Percentiles rank a stretch among this genome's conserved stretches.
These are phyloP conservation scores for Rambutsinella grinnellia DNA, from an alignment of 2,888 invertebrate genomes.

Conservation along the genomic window DNA sequence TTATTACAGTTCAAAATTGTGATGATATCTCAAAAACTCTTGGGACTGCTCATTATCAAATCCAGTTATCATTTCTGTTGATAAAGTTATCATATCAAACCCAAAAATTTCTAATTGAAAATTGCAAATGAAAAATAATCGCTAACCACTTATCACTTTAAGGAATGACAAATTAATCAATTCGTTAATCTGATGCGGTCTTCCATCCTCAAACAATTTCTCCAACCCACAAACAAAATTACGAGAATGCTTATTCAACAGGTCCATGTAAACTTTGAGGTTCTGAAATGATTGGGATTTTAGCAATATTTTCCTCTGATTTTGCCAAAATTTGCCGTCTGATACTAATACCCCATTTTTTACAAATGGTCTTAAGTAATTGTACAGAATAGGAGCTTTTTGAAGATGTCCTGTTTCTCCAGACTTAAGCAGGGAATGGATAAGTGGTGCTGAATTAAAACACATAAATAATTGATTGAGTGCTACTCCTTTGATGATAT, in stretches of 20 bases:
- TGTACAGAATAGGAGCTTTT: not conserved
- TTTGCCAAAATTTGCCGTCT: constrained; percentile 10
- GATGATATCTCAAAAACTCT: not conserved
- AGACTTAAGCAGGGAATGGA: not conserved
- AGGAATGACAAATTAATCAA: not conserved
- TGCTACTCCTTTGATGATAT: no score
- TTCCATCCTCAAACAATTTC: not conserved
- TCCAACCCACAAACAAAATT: not conserved
- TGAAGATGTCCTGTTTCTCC: not conserved
- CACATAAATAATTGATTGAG: no score
- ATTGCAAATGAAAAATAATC: constrained; percentile 2
- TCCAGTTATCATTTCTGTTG: constrained; percentile 9
- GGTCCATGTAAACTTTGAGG: constrained; percentile 2
- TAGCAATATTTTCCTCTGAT: not conserved
- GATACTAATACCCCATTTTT: constrained; percentile 13
- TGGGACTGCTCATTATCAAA: not conserved
- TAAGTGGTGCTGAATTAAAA: not conserved
- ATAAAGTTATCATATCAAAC: not conserved
- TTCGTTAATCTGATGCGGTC: not conserved
- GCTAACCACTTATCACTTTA: not conserved
- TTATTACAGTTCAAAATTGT: constrained; percentile 11
- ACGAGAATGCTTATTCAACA: constrained; percentile 4
- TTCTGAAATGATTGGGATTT: not conserved
- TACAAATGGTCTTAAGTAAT: not conserved
- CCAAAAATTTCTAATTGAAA: not conserved